phyloP scores from a whole-genome alignment of 1,140 invertebrate species.

The Musca vetustissima region DNA sequence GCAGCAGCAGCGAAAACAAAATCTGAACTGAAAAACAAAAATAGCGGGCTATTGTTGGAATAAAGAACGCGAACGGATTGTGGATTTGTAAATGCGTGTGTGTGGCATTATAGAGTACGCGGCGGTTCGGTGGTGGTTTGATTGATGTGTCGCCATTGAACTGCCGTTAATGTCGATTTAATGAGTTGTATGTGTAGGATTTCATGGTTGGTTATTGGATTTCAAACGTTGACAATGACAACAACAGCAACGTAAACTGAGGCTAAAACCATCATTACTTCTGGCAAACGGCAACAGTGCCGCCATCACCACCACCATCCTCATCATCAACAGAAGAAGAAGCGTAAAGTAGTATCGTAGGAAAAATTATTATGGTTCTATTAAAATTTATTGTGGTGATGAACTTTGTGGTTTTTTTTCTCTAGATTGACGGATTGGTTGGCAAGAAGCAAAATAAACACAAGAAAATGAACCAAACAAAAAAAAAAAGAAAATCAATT shows the following conservation, averaged over 20 bases:
- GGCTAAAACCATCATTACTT: too few species aligned
- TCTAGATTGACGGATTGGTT: not conserved
- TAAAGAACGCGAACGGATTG: too few species aligned
- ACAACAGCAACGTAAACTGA: not conserved
- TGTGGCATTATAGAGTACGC: too few species aligned
- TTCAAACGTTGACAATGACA: slow-evolving; percentile 1
- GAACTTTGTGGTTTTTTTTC: slow-evolving; percentile 17
- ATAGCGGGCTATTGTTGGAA: too few species aligned
- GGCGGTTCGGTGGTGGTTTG: not conserved
- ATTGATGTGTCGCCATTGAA: slow-evolving; percentile 26
- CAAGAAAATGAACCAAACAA: not conserved
- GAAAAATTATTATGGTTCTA: not conserved
- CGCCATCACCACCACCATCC: too few species aligned
- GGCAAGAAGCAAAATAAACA: not conserved
- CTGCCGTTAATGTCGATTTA: slow-evolving; percentile 24
- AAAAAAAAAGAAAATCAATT: not conserved
- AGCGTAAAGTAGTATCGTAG: too few species aligned
- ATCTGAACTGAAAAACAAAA: too few species aligned
- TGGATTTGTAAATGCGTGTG: too few species aligned
- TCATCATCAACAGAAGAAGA: too few species aligned
- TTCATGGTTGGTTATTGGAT: slow-evolving; percentile 12
- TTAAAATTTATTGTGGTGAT: slow-evolving; percentile 12
- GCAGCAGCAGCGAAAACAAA: too few species aligned
- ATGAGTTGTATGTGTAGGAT: slow-evolving; percentile 19
- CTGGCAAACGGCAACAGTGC: too few species aligned